These are phyloP conservation scores for Drosophila rhopaloa DNA, from an alignment of 1,140 invertebrate genomes.

Conservation along the genomic window DNA sequence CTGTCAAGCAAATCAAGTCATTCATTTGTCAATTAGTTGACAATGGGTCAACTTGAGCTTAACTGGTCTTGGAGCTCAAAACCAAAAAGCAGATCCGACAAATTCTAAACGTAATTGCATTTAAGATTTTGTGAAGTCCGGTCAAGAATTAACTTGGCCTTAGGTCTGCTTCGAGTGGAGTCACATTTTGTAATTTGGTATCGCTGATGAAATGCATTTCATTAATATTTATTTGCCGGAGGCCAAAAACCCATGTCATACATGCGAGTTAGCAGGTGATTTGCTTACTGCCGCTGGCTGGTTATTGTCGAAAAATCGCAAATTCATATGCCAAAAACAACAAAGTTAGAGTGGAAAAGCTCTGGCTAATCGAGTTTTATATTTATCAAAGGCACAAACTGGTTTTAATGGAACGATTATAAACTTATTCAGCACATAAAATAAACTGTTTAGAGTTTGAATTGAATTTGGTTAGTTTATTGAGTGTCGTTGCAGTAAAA, in stretches of 20 bases:
- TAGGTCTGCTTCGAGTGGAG: conserved; percentile 3
- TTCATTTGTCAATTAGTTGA: conserved; percentile 78
- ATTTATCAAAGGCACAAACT: not conserved
- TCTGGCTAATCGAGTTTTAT: conserved; percentile 11
- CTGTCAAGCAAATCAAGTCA: conserved; percentile 68
- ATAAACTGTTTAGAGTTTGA: no score
- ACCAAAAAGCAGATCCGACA: conserved; percentile 35
- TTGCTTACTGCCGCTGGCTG: not conserved
- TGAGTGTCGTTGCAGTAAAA: no score
- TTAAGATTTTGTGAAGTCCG: conserved; percentile 52
- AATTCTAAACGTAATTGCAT: conserved; percentile 56
- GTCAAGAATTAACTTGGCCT: conserved; percentile 30
- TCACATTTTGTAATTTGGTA: conserved; percentile 37
- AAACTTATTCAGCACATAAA: no score
- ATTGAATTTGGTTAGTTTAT: no score
- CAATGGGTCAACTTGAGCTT: conserved; percentile 56
- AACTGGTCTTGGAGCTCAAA: conserved; percentile 21
- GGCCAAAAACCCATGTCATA: conserved; percentile 1
- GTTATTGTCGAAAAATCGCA: conserved; percentile 9
- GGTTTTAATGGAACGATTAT: no score
- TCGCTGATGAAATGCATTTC: conserved; percentile 63
- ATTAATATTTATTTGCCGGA: conserved; percentile 60
- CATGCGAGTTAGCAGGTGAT: not conserved
- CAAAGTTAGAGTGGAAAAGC: conserved; percentile 3
- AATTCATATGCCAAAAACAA: conserved; percentile 14